Conservation (phyloP, 2,113 vertebrate genomes). For the Apeltes quadracus region DNA sequence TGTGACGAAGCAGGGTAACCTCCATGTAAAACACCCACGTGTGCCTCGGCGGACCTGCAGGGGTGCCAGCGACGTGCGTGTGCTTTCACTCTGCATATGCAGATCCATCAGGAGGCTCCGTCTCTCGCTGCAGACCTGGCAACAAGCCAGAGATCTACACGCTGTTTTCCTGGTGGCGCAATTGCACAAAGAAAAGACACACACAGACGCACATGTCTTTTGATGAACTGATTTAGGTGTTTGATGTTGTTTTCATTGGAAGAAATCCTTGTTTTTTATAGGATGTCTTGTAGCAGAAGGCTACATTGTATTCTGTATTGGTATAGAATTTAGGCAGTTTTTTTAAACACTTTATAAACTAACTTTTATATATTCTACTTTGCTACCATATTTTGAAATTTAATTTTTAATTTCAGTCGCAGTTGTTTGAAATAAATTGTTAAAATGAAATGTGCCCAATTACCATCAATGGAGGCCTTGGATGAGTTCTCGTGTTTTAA, state of each 20-base stretch:
- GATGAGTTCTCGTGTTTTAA: not conserved
- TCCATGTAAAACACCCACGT: constrained; percentile 49
- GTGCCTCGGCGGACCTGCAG: constrained; percentile 46
- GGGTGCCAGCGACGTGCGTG: constrained; percentile 38
- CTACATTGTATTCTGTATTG: not conserved
- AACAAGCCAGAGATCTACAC: constrained; percentile 38
- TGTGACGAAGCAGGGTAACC: constrained; percentile 62
- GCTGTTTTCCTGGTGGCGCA: not conserved
- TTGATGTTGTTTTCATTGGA: not conserved
- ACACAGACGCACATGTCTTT: not conserved
- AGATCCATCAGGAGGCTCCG: constrained; percentile 45
- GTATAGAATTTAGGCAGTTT: not conserved
- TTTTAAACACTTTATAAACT: not conserved
- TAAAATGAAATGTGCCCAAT: not conserved
- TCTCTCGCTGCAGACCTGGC: constrained; percentile 39
- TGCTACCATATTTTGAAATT: constrained; percentile 1
- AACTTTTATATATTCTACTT: not conserved
- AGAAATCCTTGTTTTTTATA: constrained; percentile 16
- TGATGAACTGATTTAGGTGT: not conserved
- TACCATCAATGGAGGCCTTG: not conserved
- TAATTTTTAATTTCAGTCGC: not conserved
- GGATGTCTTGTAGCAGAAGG: not conserved
- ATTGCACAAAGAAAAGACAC: constrained; percentile 8
- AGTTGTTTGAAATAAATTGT: not conserved
- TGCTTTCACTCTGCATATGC: constrained; percentile 39